A percentile compares a stretch with the other conserved stretches of the same genome.
Evolutionary conservation across 2,888 invertebrate species (phyloP).

Genomic region (Branchinecta sandiegonensis): DNA sequence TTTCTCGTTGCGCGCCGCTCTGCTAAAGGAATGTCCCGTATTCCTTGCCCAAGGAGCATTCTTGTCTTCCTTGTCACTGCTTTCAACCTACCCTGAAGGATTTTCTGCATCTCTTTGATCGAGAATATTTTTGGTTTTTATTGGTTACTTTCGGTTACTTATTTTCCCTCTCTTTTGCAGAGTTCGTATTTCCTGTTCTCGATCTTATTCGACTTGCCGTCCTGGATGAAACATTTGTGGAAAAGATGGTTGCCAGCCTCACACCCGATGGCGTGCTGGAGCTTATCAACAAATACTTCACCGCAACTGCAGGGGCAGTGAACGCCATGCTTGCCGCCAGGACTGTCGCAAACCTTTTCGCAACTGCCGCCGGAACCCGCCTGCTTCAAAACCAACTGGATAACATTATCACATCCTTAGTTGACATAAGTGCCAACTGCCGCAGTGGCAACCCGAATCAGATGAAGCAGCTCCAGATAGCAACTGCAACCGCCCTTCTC

Average conservation of each 20-base stretch:
- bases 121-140: too few relatives aligned
- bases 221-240: constrained; percentile 32
- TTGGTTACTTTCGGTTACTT: too few relatives aligned
- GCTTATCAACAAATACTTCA: constrained; percentile 33
- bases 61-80: too few relatives aligned
- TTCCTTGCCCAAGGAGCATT: too few relatives aligned
- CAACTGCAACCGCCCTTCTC: constrained; percentile 53
- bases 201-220: constrained; percentile 66
- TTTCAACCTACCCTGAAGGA: too few relatives aligned
- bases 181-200: constrained; percentile 70
- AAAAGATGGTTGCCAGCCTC: constrained; percentile 36
- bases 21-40: too few relatives aligned
- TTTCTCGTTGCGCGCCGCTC: too few relatives aligned
- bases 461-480: constrained; percentile 43
- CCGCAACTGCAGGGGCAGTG: constrained; percentile 43
- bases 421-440: constrained; percentile 35
- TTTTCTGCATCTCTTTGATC: too few relatives aligned
- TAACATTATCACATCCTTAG: constrained; percentile 41
- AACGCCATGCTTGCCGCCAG: constrained; percentile 55
- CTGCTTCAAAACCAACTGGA: constrained; percentile 45
- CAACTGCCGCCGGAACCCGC: constrained; percentile 39
- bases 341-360: constrained; percentile 31
- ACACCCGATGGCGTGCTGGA: constrained; percentile 28
- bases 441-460: neutral
- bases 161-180: constrained; percentile 32